Evolutionary conservation across 2,888 invertebrate genomes (phyloP), one percentile per base, ranked within the genome.

Genomic region (Zhuqinia jingwanae): DNA sequence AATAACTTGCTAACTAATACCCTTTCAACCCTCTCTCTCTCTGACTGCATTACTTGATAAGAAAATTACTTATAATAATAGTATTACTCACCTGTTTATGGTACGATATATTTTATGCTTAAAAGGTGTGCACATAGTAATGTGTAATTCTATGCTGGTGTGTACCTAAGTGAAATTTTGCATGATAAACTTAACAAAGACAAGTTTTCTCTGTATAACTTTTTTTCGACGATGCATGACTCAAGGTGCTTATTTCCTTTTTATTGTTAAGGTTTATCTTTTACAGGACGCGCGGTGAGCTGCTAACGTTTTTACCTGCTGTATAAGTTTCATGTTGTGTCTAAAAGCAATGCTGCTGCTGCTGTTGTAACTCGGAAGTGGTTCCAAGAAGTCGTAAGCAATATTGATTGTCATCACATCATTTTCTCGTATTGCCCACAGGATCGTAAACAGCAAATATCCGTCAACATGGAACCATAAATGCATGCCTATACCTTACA

Each of bases 401-500:
- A 45, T 68, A 68, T 50, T 83, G 83, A 83, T 83, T 83, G 83
- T 83, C 83, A 83, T 83, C 83, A 83, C 83, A 83, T 83, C 76
- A 76, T 82, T 75, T 75, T 47, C 47, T 65, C 8, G 45, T 45
- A 22, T 2, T 2, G 45, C n/a, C 42, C 45, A 45, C 20, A 1
- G 11, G 22, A 68, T 65, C 83, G 47, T 83, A 60, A 76, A 83
- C 53, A 60, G 36, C 25, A 76, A n/a, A 68, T 42, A 65, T 65
- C n/a, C 50, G n/a, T n/a, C n/a, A n/a, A n/a, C 50, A 2, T 50
- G 17, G 5, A 53, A 53, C 1, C 2, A 17, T 53, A 20, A 17
- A 6, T 53, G 17, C 53, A n/a, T 53, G 17, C 8, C 8, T n/a
- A 17, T 2, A 53, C 17, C 8, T 53, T n/a, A 2, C 17, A 2